Evolutionary conservation across 2,888 invertebrate genomes (phyloP).

Genomic region (Monochamus alternatus): DNA sequence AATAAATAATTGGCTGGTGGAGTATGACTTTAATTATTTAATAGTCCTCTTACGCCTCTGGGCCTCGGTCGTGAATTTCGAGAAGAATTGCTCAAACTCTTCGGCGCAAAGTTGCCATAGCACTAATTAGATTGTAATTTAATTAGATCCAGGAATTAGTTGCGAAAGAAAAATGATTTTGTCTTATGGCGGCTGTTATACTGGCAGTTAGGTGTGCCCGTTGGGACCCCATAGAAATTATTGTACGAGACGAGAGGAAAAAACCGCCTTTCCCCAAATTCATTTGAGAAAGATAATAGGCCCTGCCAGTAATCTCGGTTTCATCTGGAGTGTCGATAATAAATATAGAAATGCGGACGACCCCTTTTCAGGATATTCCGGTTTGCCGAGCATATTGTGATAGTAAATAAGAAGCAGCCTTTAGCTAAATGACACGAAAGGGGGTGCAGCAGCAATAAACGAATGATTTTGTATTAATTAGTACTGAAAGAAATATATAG

Average conservation of each 20-base stretch:
- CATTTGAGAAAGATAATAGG: conserved; percentile 22
- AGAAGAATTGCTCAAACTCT: conserved; percentile 21
- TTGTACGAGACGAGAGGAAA: conserved; percentile 10
- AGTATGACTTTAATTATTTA: conserved; percentile 26
- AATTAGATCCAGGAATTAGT: conserved; percentile 20
- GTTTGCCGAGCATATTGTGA: too few relatives aligned
- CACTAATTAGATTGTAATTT: conserved; percentile 28
- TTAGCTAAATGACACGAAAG: too few relatives aligned
- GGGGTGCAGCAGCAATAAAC: too few relatives aligned
- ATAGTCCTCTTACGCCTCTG: conserved; percentile 25
- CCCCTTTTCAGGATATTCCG: too few relatives aligned
- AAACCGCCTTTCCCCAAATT: conserved; percentile 2
- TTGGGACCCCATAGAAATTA: neutral
- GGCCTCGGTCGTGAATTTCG: conserved; percentile 24
- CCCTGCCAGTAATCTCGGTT: conserved; percentile 21
- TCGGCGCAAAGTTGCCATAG: conserved; percentile 3
- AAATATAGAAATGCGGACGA: conserved; percentile 16
- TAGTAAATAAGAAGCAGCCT: too few relatives aligned
- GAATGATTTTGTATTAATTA: too few relatives aligned
- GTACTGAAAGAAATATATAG: too few relatives aligned
- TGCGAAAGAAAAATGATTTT: conserved; percentile 11
- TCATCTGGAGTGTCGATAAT: conserved; percentile 19
- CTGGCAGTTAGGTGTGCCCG: conserved; percentile 6
- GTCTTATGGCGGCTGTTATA: neutral
- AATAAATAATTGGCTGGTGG: conserved; percentile 28